Base-by-base conservation (phyloP, 2,797 vertebrate genomes). In the Gouania willdenowi region DNA sequence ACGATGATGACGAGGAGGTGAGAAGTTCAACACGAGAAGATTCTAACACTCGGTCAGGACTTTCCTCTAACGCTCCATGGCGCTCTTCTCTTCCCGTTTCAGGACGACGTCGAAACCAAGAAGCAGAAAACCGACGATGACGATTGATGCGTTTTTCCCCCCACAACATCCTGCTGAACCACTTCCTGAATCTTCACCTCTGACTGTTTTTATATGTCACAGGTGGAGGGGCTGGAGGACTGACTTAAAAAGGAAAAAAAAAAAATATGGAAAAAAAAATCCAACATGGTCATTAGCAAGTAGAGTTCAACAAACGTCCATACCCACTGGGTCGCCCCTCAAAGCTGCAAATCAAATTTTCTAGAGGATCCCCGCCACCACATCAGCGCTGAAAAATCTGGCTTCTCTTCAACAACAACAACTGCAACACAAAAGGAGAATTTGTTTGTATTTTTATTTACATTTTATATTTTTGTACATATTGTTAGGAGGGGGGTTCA, bases 381-480 rank as follows among this genome's bases (percentile, higher is more conserved):
- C 71, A 36, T 21, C 46, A 65, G 33, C 33, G 27, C 78, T 71
- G 68, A n/a, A 66, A 67, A 73, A 88, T 83, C 83, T 69, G 83
- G 85, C 88, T 89, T 89, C 85, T 87, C 87, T 85, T 87, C 89
- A 84, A 86, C 85, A 87, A 63, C 39, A 11, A 28, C 49, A 28
- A 23, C 41, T 87, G 90, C 88, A 53, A 88, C 88, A 86, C 88
- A 80, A 82, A 89, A 86, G 89, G 88, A 92, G 90, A 91, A 92
- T 94, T 94, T 90, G 92, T 95, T 95, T 95, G 92, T 95, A 94
- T 95, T 95, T 97, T 97, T 93, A 93, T 97, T 97, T 96, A 96
- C 92, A 93, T 95, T 96, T 96, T 95, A 93, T 95, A 95, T 94
- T 97, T 97, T 96, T 97, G 93, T 96, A 97, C 93, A 95, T 96